Conservation (phyloP, 2,113 vertebrate genomes). For the Lasiurus borealis region DNA sequence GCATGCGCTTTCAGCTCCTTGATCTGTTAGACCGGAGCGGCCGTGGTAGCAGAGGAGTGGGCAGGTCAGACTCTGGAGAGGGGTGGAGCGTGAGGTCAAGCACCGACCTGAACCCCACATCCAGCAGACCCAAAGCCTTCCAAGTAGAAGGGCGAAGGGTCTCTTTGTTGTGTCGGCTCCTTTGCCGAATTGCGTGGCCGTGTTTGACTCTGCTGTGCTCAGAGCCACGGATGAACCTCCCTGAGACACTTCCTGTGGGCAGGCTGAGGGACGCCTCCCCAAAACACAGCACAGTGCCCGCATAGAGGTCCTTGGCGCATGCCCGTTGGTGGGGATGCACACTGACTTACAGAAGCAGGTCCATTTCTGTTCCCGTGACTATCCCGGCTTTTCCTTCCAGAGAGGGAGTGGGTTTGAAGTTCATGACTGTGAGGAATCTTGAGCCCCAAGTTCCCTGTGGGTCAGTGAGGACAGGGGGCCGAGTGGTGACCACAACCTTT, state of each 20-base stretch:
- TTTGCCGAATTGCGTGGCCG: not conserved
- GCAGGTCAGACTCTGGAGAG: not conserved
- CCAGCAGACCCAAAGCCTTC: not conserved
- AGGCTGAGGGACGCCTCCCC: not conserved
- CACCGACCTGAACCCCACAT: not conserved
- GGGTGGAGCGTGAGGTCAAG: not conserved
- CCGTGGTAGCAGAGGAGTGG: too few relatives aligned
- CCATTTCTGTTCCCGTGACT: not conserved
- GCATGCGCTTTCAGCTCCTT: not conserved
- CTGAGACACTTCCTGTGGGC: not conserved
- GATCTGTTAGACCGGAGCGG: not conserved
- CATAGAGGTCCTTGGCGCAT: not conserved
- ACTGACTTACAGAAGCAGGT: not conserved
- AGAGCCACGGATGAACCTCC: not conserved
- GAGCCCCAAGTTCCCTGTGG: not conserved
- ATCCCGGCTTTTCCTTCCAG: not conserved
- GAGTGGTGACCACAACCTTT: not conserved
- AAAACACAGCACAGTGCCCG: not conserved
- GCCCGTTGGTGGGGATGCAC: not conserved
- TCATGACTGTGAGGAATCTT: not conserved
- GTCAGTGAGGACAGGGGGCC: not conserved
- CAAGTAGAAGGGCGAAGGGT: not conserved
- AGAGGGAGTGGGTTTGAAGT: not conserved
- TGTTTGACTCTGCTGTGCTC: not conserved
- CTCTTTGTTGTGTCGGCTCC: not conserved